Evolutionary conservation across 1,140 invertebrate species (phyloP).

Genomic region (Drosophila azteca): DNA sequence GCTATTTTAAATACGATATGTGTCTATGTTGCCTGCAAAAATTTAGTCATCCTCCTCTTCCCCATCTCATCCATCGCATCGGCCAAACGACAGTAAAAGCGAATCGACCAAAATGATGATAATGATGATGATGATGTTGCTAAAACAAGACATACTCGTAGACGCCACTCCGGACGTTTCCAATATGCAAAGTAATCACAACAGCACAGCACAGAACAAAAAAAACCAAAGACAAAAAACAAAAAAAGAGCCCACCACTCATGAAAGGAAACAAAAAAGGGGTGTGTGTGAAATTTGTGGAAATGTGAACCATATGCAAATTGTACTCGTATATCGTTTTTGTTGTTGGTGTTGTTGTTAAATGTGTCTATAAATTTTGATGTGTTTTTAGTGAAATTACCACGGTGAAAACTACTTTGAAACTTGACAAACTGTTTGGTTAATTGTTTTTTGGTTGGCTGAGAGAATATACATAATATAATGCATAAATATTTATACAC

Average conservation of each 20-base stretch:
- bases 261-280: conserved; percentile 56
- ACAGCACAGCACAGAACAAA: conserved; percentile 46
- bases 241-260: not conserved
- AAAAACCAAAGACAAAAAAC: conserved; percentile 18
- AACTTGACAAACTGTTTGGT: conserved; percentile 51
- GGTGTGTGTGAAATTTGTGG: conserved; percentile 65
- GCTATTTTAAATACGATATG: conserved; percentile 80
- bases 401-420: conserved; percentile 64
- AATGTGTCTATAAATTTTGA: conserved; percentile 72
- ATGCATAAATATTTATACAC: conserved; percentile 38
- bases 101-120: conserved; percentile 42
- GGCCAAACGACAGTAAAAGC: conserved; percentile 78
- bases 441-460: conserved; percentile 31
- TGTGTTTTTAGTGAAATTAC: conserved; percentile 71
- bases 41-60: conserved; percentile 67
- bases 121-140: conserved; percentile 51
- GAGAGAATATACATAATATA: conserved; percentile 43
- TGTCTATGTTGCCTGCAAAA: conserved; percentile 59
- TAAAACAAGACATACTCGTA: conserved; percentile 53
- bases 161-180: conserved; percentile 39
- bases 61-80: conserved; percentile 20
- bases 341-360: no score
- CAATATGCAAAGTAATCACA: conserved; percentile 76
- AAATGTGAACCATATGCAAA: conserved; percentile 79
- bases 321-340: conserved; percentile 58